A percentile compares a stretch with the other conserved stretches of the same genome.
Evolutionary conservation across 1,140 invertebrate genomes (phyloP).

Genomic region (Holcopasites calliopsidis): DNA sequence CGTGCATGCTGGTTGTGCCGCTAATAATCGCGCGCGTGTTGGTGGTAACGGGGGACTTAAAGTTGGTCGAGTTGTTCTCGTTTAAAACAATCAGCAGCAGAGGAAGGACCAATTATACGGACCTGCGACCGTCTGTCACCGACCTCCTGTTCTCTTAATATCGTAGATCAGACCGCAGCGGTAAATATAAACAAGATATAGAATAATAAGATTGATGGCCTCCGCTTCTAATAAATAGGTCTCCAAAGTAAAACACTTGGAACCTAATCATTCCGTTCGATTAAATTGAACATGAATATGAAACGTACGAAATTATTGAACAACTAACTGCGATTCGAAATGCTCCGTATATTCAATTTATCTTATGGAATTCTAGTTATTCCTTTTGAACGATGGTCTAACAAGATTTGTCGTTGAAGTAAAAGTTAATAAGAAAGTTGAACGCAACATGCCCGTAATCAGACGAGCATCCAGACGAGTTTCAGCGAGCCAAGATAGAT

Average conservation of each 20-base stretch:
- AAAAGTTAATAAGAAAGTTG: conserved; percentile 29
- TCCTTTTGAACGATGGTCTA: not conserved
- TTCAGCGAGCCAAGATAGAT: not conserved
- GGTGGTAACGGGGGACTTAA: conserved; percentile 67
- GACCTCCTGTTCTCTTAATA: conserved; percentile 53
- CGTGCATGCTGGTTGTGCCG: conserved; percentile 64
- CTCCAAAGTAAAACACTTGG: too few species aligned
- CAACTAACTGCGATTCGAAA: not conserved
- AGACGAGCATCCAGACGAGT: not conserved
- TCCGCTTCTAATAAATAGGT: too few species aligned
- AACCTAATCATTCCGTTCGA: too few species aligned
- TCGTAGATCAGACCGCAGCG: conserved; percentile 29
- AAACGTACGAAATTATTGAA: too few species aligned
- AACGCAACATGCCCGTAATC: not conserved
- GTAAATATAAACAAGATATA: conserved; percentile 42
- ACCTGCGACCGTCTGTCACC: conserved; percentile 66
- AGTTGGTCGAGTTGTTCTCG: conserved; percentile 73
- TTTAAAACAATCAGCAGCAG: conserved; percentile 78
- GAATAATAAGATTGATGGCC: not conserved
- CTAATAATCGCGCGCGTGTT: conserved; percentile 74
- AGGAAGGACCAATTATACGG: conserved; percentile 76
- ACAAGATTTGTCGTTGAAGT: not conserved
- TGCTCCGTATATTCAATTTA: too few species aligned
- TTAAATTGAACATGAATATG: too few species aligned
- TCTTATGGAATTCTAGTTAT: too few species aligned